Evolutionary conservation across 2,113 vertebrate species (phyloP).

Genomic region (Sphyrna mokarran): DNA sequence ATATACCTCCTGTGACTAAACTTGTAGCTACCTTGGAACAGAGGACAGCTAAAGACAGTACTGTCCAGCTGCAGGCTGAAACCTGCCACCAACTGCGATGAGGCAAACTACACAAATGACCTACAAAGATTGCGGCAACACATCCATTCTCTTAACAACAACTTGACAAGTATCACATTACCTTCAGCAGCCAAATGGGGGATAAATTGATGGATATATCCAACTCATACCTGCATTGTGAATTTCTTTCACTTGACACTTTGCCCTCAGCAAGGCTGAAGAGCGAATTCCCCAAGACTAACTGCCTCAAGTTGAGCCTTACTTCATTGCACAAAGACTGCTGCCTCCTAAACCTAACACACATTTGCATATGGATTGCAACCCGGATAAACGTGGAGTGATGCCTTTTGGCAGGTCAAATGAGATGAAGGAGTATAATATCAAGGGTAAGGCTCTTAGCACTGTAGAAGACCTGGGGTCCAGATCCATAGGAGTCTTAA

Average conservation of each 20-base stretch:
- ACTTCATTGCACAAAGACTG: not conserved
- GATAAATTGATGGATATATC: not conserved
- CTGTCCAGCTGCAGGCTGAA: not conserved
- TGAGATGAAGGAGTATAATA: too few relatives aligned
- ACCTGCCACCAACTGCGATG: not conserved
- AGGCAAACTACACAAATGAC: not conserved
- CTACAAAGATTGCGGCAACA: not conserved
- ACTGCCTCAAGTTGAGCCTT: not conserved
- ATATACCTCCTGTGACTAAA: not conserved
- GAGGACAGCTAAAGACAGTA: not conserved
- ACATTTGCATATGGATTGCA: too few relatives aligned
- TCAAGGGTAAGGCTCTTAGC: too few relatives aligned
- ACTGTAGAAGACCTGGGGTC: too few relatives aligned
- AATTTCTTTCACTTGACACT: not conserved
- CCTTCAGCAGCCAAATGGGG: not conserved
- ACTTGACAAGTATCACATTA: not conserved
- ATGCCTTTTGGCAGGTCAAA: too few relatives aligned
- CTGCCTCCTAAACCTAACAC: not conserved
- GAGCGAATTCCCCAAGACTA: not conserved
- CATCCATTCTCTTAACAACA: not conserved
- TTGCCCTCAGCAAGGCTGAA: not conserved
- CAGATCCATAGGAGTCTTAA: too few relatives aligned
- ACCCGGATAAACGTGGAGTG: too few relatives aligned
- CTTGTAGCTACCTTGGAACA: not conserved
- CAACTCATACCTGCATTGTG: not conserved